Conservation (phyloP, 2,113 vertebrate species). For the Sapajus apella region DNA sequence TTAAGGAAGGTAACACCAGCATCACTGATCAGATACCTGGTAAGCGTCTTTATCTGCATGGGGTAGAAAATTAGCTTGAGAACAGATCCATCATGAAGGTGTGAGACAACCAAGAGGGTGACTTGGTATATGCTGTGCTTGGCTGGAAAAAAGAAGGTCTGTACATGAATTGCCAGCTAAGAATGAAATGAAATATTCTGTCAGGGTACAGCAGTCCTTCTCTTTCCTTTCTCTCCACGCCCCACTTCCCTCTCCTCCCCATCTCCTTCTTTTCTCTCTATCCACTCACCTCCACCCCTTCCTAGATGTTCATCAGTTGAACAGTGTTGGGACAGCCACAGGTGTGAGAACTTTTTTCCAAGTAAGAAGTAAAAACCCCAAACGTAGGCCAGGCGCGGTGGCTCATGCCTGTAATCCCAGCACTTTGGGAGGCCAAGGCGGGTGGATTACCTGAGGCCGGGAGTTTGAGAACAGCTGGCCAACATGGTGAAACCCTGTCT, state of each 20-base stretch:
- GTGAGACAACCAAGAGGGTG: constrained; percentile 15
- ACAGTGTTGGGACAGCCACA: neutral
- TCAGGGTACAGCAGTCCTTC: neutral
- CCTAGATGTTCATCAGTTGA: neutral
- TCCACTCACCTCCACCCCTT: neutral
- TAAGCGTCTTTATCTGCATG: constrained; percentile 6
- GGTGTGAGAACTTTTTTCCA: neutral
- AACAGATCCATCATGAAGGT: constrained; percentile 35
- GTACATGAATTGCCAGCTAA: constrained; percentile 35
- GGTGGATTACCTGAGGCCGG: too few relatives aligned
- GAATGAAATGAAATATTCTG: neutral
- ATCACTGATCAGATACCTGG: constrained; percentile 45
- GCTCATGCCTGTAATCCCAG: too few relatives aligned
- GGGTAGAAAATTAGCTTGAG: constrained; percentile 67
- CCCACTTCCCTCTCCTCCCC: neutral
- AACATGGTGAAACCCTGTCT: too few relatives aligned
- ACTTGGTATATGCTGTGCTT: neutral
- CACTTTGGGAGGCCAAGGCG: too few relatives aligned
- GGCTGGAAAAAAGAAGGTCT: neutral
- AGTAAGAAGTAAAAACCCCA: neutral
- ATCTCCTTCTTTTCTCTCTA: too few relatives aligned
- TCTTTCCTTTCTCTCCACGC: neutral
- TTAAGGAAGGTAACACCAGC: neutral
- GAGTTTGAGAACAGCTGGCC: too few relatives aligned
- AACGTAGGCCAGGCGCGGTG: too few relatives aligned